Evolutionary conservation across 2,113 vertebrate genomes (phyloP), one percentile per base, ranked within the genome.

Genomic region (Mixornis gularis): DNA sequence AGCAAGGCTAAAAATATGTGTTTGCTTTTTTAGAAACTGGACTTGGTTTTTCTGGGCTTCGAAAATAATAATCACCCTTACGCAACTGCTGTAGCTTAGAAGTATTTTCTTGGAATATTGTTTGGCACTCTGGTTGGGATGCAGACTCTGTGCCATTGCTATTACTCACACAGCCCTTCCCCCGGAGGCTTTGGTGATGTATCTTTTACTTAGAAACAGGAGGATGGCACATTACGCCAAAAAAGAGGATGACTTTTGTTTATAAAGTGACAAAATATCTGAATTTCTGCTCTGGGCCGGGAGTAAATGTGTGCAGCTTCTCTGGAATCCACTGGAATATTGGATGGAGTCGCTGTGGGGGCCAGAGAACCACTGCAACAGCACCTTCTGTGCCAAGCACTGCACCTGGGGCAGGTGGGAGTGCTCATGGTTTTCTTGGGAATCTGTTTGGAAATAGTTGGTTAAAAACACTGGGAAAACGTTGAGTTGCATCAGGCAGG

Each of bases 1-100:
- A 96, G 89, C 89, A 95, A 97, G 83, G 87, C 95, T 97, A 96
- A 97, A 97, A 97, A 95, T 95, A 95, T 69, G 95, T 94, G 94
- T 93, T 96, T 96, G 94, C 94, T 95, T 95, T 96, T 96, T 95
- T 94, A 90, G 94, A 94, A 96, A 94, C 76, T 44, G 73, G 36
- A 81, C 64, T 90, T 76, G 20, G 14, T 90, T 79, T 44, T 94
- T 95, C 60, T 90, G 40, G 5, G 71, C 93, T 94, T 92, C 81
- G 84, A 93, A 95, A 96, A 92, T 95, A 96, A 89, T 94, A 78
- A 89, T 85, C 94, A 26, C 34, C 69, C 81, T 96, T 95, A 93
- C 49, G 63, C 93, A 92, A 93, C 77, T 91, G 44, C 81, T 93
- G 69, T 72, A 83, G 64, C 53, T 93, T 65, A 63, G 89, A 95